Evolutionary conservation across 2,797 vertebrate genomes (phyloP).

Genomic region (Luscinia luscinia): DNA sequence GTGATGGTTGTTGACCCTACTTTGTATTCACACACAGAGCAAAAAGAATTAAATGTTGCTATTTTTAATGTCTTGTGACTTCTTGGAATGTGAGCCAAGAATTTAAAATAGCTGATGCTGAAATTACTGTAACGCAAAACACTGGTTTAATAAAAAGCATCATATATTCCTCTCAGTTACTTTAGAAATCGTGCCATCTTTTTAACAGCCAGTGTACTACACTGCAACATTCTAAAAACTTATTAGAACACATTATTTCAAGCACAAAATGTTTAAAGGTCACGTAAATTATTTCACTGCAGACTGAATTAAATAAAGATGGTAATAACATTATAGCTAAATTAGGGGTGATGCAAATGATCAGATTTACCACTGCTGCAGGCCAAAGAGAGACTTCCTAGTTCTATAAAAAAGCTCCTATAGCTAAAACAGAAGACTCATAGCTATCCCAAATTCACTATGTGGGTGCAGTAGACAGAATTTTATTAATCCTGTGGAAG

Average conservation of each 20-base stretch:
- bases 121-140: constrained; percentile 1
- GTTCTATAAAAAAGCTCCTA: background rate
- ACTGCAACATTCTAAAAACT: background rate
- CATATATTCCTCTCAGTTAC: background rate
- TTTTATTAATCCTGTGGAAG: background rate
- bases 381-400: background rate
- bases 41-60: background rate
- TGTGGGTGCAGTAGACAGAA: background rate
- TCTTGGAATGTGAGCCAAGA: background rate
- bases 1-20: background rate
- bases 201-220: background rate
- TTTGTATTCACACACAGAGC: background rate
- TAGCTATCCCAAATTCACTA: background rate
- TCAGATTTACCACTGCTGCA: background rate
- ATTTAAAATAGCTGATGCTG: background rate
- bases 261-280: background rate
- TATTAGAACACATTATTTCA: background rate
- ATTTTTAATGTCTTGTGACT: background rate
- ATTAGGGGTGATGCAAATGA: background rate
- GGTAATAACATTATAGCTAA: background rate
- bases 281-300: background rate
- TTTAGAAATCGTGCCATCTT: background rate
- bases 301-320: background rate
- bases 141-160: background rate
- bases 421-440: background rate